Percentiles rank a stretch among this genome's conserved stretches.
phyloP scores from a whole-genome alignment of 2,113 vertebrate species.

The Pangasianodon hypophthalmus region DNA sequence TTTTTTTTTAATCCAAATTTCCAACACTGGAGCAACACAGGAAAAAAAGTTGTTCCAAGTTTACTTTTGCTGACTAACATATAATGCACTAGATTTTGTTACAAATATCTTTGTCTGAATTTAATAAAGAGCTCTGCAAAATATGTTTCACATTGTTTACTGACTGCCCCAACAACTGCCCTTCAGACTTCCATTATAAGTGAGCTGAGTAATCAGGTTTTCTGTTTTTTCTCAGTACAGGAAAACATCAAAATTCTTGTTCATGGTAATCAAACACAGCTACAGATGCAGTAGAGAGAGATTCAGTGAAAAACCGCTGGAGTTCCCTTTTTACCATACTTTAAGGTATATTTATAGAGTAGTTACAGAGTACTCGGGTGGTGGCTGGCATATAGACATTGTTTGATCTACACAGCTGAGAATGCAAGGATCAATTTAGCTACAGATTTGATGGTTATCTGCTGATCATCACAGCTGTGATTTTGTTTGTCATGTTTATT shows the following conservation, averaged over 20 bases:
- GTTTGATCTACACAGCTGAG: neutral
- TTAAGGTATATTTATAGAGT: neutral
- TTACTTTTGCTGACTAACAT: neutral
- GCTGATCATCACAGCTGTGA: neutral
- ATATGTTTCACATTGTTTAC: neutral
- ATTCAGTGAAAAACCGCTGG: neutral
- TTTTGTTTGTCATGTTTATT: neutral
- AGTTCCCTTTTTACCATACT: neutral
- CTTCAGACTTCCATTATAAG: neutral
- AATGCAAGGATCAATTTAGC: neutral
- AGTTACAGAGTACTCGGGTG: neutral
- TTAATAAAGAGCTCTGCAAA: neutral
- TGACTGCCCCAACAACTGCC: neutral
- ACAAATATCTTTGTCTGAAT: neutral
- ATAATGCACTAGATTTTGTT: neutral
- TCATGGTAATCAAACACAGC: neutral
- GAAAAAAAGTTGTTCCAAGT: neutral
- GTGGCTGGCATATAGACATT: neutral
- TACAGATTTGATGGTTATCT: neutral
- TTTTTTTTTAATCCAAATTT: neutral
- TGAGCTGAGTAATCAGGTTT: neutral
- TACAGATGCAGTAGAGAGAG: neutral
- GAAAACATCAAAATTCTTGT: neutral
- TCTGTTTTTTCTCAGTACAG: neutral
- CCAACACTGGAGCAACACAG: neutral